These are phyloP conservation scores for Echinometra lucunter DNA, from an alignment of 53 echinoderm and acorn worm species.

Conservation along the genomic window DNA sequence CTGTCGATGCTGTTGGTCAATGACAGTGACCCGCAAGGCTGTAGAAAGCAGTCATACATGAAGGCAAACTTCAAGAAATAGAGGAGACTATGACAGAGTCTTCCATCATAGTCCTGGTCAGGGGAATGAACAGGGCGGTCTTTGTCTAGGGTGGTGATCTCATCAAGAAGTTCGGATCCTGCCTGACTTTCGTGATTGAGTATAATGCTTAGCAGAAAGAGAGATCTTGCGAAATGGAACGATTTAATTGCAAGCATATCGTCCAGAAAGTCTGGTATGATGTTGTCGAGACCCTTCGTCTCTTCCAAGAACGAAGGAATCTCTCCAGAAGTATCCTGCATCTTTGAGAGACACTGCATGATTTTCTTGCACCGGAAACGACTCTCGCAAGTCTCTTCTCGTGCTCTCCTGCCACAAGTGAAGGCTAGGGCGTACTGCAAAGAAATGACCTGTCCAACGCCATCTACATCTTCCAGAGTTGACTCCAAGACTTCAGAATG, in stretches of 20 bases:
- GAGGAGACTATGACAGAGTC: slow-evolving; percentile 3
- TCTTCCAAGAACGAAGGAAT: neutral
- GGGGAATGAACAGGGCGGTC: slow-evolving; percentile 1
- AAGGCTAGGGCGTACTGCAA: slow-evolving; percentile 34
- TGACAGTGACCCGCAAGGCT: neutral
- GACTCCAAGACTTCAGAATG: slow-evolving; percentile 17
- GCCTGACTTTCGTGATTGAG: slow-evolving; percentile 48
- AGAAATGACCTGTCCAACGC: neutral
- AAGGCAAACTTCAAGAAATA: slow-evolving; percentile 22
- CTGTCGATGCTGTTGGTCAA: slow-evolving; percentile 3
- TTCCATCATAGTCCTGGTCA: slow-evolving; percentile 8
- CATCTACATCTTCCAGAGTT: neutral
- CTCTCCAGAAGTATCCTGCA: neutral
- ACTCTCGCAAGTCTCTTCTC: neutral
- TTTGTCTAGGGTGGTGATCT: neutral
- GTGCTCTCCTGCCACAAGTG: slow-evolving; percentile 15
- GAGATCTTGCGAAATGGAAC: slow-evolving; percentile 8
- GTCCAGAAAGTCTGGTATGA: slow-evolving; percentile 8
- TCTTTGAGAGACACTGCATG: neutral
- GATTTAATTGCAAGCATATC: slow-evolving; percentile 18
- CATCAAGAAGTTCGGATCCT: neutral
- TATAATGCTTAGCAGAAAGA: slow-evolving; percentile 19
- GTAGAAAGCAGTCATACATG: neutral
- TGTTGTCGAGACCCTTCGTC: neutral
- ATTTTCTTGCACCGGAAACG: neutral